These are phyloP conservation scores for Calidris pygmaea DNA, from an alignment of 2,113 vertebrate species.

Conservation along the genomic window DNA sequence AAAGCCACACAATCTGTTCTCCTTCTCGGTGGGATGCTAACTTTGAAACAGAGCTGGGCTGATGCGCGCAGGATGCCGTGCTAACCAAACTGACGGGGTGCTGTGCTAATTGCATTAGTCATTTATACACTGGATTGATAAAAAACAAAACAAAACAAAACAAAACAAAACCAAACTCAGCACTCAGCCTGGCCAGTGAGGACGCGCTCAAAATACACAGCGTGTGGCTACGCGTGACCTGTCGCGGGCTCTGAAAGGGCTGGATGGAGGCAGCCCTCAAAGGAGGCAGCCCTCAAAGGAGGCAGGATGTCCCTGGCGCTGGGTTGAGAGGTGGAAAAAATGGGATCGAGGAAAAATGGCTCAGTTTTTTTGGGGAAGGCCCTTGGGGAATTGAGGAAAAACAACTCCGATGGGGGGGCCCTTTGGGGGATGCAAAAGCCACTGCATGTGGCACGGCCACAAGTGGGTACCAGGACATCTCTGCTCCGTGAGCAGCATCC, in stretches of 20 bases:
- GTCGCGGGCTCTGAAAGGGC: neutral
- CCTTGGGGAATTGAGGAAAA: neutral
- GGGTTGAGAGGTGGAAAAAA: neutral
- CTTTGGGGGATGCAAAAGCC: neutral
- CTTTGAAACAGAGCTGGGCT: neutral
- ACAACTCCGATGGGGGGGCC: neutral
- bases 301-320: rapidly evolving
- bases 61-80: neutral
- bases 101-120: neutral
- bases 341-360: neutral
- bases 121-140: neutral
- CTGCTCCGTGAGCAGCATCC: neutral
- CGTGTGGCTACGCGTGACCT: rapidly evolving
- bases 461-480: neutral
- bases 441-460: rapidly evolving
- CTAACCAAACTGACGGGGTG: neutral
- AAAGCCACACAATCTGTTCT: neutral
- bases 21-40: neutral
- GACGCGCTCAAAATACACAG: neutral
- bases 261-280: neutral
- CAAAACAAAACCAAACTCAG: neutral
- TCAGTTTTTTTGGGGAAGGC: neutral
- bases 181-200: neutral
- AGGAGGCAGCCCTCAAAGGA: neutral
- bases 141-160: neutral